Evolutionary conservation across 2,113 vertebrate species (phyloP).

Genomic region (Scytalopus superciliaris): DNA sequence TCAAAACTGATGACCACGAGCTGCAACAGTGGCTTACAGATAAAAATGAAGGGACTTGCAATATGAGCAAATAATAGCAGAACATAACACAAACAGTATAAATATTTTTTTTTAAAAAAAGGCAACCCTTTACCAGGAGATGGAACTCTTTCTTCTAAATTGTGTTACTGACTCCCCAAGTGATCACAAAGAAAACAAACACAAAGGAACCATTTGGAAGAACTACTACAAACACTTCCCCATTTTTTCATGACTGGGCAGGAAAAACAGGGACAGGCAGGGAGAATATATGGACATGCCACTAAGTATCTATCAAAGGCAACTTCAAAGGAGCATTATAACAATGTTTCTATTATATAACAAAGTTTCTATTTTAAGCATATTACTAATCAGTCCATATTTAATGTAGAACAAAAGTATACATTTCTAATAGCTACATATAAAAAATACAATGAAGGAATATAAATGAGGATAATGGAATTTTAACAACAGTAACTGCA

Average conservation of each 20-base stretch:
- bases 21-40: background rate
- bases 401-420: background rate
- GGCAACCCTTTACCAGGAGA: background rate
- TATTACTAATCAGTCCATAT: background rate
- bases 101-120: background rate
- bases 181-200: background rate
- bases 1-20: background rate
- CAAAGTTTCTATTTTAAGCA: background rate
- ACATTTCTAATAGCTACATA: background rate
- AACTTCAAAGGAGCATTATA: background rate
- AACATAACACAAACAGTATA: background rate
- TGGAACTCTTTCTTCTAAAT: background rate
- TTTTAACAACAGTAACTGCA: background rate
- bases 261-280: background rate
- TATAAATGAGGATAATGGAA: background rate
- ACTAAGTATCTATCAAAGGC: background rate
- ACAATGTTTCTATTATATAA: background rate
- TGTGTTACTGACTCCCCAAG: background rate
- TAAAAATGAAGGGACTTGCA: background rate
- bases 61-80: background rate
- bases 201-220: background rate
- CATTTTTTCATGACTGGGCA: background rate
- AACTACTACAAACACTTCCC: background rate
- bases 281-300: fast-evolving
- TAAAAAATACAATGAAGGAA: background rate